Evolutionary conservation across 1,140 invertebrate genomes (phyloP).

Genomic region (Drosophila santomea): DNA sequence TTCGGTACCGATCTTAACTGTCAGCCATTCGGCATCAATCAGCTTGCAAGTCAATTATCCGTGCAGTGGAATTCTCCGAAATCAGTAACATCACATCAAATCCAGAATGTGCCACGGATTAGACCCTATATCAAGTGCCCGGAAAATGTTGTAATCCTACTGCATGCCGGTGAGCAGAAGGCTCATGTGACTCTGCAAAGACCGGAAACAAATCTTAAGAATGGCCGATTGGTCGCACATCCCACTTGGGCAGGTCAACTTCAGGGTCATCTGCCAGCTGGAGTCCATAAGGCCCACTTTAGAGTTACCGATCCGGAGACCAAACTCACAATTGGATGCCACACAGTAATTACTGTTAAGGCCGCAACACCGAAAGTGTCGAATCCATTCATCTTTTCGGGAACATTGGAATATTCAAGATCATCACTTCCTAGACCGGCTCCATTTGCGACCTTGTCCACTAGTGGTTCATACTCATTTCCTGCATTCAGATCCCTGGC

Average conservation of each 20-base stretch:
- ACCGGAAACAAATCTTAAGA: slow-evolving; percentile 89
- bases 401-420: background rate
- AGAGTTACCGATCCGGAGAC: slow-evolving; percentile 87
- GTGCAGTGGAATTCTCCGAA: slow-evolving; percentile 6
- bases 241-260: slow-evolving; percentile 89
- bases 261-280: slow-evolving; percentile 87
- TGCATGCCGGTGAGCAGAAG: slow-evolving; percentile 86
- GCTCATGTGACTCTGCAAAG: slow-evolving; percentile 87
- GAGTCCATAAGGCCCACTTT: slow-evolving; percentile 87
- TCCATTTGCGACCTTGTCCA: slow-evolving; percentile 9
- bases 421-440: slow-evolving; percentile 8
- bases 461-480: slow-evolving; percentile 5
- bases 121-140: slow-evolving; percentile 89
- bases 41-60: slow-evolving; percentile 21
- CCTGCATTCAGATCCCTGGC: background rate
- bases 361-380: slow-evolving; percentile 33
- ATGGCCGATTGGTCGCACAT: slow-evolving; percentile 87
- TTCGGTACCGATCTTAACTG: slow-evolving; percentile 70
- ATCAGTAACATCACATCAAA: background rate
- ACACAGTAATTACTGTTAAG: slow-evolving; percentile 87
- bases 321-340: slow-evolving; percentile 87
- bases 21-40: slow-evolving; percentile 41
- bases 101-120: slow-evolving; percentile 48
- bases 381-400: background rate
- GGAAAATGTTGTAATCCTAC: slow-evolving; percentile 86